Percentiles rank a stretch among this genome's conserved stretches.
Evolutionary conservation across 2,113 vertebrate genomes (phyloP).

Genomic region (Oceanites oceanicus): DNA sequence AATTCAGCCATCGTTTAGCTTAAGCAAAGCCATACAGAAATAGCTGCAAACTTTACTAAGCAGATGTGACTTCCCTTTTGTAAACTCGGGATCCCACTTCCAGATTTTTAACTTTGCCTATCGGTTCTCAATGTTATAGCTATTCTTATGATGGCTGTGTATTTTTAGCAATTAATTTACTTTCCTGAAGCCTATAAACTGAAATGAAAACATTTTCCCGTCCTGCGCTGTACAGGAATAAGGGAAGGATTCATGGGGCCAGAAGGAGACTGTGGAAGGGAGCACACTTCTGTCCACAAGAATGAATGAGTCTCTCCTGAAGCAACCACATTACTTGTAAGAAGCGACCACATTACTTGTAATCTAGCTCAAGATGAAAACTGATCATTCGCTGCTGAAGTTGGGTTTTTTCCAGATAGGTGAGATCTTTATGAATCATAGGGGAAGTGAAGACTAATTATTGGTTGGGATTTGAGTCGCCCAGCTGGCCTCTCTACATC

Average conservation of each 20-base stretch:
- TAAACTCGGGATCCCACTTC: neutral
- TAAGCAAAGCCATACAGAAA: neutral
- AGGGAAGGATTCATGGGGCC: neutral
- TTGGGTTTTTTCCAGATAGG: neutral
- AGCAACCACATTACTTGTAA: neutral
- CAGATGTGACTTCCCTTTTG: neutral
- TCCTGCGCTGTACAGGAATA: neutral
- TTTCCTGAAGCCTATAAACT: neutral
- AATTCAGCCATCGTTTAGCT: neutral
- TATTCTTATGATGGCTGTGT: neutral
- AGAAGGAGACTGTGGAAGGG: neutral
- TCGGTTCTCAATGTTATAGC: neutral
- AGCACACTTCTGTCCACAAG: neutral
- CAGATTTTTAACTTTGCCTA: neutral
- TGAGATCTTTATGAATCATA: neutral
- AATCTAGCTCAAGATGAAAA: neutral
- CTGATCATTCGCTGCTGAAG: neutral
- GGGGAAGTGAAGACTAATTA: neutral
- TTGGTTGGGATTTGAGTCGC: accelerated
- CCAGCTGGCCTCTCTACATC: neutral
- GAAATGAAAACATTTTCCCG: neutral
- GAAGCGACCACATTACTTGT: neutral
- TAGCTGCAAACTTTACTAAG: neutral
- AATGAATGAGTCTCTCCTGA: neutral
- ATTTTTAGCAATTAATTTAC: neutral